phyloP scores from a whole-genome alignment of 2,888 invertebrate species.

The Cephus rjabovi region DNA sequence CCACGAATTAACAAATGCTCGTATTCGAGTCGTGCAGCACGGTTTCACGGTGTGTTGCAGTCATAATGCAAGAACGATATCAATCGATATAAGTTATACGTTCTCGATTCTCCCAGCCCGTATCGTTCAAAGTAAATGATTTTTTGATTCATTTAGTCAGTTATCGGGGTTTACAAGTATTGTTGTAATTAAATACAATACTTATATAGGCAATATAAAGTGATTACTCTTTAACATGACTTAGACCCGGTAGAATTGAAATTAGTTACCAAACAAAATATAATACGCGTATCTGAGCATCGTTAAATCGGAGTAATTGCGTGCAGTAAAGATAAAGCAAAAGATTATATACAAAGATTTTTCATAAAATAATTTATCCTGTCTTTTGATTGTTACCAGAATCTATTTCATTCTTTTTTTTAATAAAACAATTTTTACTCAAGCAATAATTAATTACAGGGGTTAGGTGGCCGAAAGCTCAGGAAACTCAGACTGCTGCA shows the following conservation, averaged over 20 bases:
- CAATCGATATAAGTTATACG: neutral
- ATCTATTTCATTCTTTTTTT: neutral
- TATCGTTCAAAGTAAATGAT: neutral
- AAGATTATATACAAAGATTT: neutral
- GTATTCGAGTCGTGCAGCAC: neutral
- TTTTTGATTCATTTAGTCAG: neutral
- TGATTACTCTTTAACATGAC: no score
- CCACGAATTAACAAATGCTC: slow-evolving; percentile 2
- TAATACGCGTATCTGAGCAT: no score
- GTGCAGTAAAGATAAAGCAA: no score
- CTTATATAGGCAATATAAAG: no score
- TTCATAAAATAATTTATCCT: neutral
- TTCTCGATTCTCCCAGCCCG: neutral
- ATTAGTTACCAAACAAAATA: no score
- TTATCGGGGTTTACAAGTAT: no score
- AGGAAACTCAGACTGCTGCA: neutral
- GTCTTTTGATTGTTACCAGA: neutral
- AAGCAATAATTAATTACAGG: neutral
- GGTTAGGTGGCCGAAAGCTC: neutral
- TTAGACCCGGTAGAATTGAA: no score
- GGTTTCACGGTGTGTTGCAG: no score
- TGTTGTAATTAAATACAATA: no score
- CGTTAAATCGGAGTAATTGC: no score
- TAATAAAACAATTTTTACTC: neutral
- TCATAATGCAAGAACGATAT: neutral